These are phyloP conservation scores for Melieria picta DNA, from an alignment of 2,888 invertebrate genomes.

Conservation along the genomic window DNA sequence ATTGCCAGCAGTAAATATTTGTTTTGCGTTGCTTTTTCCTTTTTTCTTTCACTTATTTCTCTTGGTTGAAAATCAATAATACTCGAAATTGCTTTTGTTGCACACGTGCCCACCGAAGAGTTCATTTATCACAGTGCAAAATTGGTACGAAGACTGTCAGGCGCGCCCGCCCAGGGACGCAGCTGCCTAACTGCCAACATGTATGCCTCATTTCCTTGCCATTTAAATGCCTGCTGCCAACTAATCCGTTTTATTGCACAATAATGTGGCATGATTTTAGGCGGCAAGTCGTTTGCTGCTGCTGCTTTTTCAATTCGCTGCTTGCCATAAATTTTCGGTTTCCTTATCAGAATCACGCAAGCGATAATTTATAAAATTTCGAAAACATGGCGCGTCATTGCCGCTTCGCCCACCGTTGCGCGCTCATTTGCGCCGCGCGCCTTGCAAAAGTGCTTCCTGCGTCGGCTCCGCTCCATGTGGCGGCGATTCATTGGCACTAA, in stretches of 20 bases:
- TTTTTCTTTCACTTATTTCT: background rate
- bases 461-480: no score
- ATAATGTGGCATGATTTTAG: slow-evolving; percentile 19
- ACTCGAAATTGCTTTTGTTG: slow-evolving; percentile 23
- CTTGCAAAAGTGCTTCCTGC: no score
- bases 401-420: no score
- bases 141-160: background rate
- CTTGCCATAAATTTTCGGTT: no score
- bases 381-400: no score
- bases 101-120: slow-evolving; percentile 18
- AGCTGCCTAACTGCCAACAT: background rate
- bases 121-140: slow-evolving; percentile 20
- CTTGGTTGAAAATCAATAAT: slow-evolving; percentile 16
- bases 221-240: slow-evolving; percentile 11
- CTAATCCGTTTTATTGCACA: slow-evolving; percentile 10
- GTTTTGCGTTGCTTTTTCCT: background rate
- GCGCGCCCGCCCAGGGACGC: background rate
- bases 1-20: slow-evolving; percentile 7
- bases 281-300: background rate
- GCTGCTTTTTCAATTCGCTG: no score
- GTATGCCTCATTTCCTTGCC: background rate
- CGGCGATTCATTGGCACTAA: background rate
- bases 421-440: no score
- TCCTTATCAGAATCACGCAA: no score
- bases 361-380: no score